phyloP scores from a whole-genome alignment of 2,888 invertebrate species.

The Odontomyia ornata region DNA sequence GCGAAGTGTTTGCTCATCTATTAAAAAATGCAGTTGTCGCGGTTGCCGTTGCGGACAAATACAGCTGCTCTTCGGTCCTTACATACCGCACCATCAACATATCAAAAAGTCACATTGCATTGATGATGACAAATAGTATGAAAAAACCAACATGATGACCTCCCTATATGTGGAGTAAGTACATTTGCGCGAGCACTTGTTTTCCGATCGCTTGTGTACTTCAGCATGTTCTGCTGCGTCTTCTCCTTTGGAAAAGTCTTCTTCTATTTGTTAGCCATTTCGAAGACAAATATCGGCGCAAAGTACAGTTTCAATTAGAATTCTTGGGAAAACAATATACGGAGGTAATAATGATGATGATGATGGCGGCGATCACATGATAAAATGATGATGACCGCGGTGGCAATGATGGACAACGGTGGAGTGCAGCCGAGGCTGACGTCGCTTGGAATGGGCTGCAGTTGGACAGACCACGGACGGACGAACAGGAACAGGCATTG shows the following conservation, averaged over 20 bases:
- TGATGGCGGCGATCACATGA: conserved; percentile 40
- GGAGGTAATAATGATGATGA: conserved; percentile 44
- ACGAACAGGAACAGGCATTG: conserved; percentile 31
- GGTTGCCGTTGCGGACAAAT: conserved; percentile 15
- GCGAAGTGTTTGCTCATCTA: too few species aligned
- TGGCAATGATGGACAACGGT: conserved; percentile 28
- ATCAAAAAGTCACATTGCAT: conserved; percentile 26
- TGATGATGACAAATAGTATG: conserved; percentile 44
- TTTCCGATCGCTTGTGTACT: conserved; percentile 31
- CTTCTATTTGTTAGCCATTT: conserved; percentile 42
- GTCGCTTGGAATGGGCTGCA: conserved; percentile 11
- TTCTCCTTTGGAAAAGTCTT: not conserved
- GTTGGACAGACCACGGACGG: conserved; percentile 1
- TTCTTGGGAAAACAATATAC: conserved; percentile 48
- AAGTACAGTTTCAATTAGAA: conserved; percentile 50
- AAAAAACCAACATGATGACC: conserved; percentile 46
- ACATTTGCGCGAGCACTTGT: conserved; percentile 42
- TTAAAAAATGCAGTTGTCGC: not conserved
- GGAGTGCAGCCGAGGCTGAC: not conserved
- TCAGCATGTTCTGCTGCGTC: not conserved
- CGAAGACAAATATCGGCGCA: conserved; percentile 47
- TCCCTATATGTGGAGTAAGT: conserved; percentile 48
- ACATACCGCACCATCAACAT: conserved; percentile 6
- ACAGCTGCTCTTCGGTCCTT: conserved; percentile 7
- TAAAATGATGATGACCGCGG: conserved; percentile 32